phyloP scores from a whole-genome alignment of 2,797 vertebrate genomes.

The Gobionotothen gibberifrons region DNA sequence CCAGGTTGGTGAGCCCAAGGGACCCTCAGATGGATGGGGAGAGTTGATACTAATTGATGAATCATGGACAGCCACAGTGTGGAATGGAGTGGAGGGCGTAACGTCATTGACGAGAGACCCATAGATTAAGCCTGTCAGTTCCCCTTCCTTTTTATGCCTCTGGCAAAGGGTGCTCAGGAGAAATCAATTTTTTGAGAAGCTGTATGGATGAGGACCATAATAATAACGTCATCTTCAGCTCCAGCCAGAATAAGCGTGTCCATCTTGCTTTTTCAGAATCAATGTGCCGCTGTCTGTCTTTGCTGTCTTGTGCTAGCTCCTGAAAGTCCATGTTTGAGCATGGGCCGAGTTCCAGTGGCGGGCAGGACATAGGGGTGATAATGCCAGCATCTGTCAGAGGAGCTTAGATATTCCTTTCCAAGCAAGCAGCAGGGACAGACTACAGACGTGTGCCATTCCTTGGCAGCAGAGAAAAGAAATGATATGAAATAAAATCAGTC shows the following conservation, averaged over 20 bases:
- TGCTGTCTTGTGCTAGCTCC: conserved; percentile 53
- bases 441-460: conserved; percentile 77
- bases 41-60: conserved; percentile 76
- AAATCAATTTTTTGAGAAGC: conserved; percentile 76
- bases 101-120: conserved; percentile 71
- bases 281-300: conserved; percentile 60
- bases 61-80: conserved; percentile 67
- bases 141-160: conserved; percentile 72
- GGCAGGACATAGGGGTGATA: conserved; percentile 75
- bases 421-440: conserved; percentile 78
- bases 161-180: conserved; percentile 65
- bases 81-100: conserved; percentile 73
- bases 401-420: conserved; percentile 83
- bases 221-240: conserved; percentile 69
- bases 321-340: conserved; percentile 66
- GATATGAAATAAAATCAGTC: conserved; percentile 79
- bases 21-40: conserved; percentile 50
- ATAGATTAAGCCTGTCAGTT: conserved; percentile 80
- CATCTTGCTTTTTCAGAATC: conserved; percentile 70
- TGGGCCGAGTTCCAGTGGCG: conserved; percentile 60
- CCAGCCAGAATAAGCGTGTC: conserved; percentile 72
- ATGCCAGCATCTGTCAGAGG: conserved; percentile 80
- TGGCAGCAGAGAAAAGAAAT: conserved; percentile 76
- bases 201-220: conserved; percentile 65
- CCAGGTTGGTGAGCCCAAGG: conserved; percentile 32